Evolutionary conservation across 2,113 vertebrate species (phyloP), one percentile per base, ranked within the genome.

Genomic region (Pangasianodon hypophthalmus): DNA sequence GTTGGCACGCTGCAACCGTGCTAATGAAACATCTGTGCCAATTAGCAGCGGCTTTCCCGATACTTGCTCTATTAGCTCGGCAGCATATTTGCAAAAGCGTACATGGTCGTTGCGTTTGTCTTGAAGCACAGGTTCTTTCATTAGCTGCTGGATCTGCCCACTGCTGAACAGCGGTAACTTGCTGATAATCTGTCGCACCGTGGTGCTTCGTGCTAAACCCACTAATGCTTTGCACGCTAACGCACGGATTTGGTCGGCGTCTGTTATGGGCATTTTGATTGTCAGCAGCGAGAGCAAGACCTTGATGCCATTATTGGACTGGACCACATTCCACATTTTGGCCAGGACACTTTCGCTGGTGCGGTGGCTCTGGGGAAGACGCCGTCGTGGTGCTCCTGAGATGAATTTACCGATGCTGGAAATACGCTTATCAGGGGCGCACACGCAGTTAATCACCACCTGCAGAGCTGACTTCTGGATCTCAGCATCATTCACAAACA

Each of bases 311-410:
- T 99, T 99, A 95, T 99, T 99, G 73, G 98, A 98, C 93, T 99
- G 98, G 8, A 99, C 98, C 91, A 99, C 97, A 0, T 99, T 99
- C 98, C 98, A 99, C 98, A 99, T 99, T 95, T 98, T 99, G 52
- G 96, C 96, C 89, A 99, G 95, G 0, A 98, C 98, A 58, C 97
- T 97, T 94, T 99, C 98, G 0, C 96, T 97, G 93, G 96, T 96
- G 93, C 97, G 97, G 91, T 96, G 97, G 11, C 96, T 95, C 93
- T 99, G 98, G 44, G 98, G 97, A 84, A 97, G 94, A 86, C 97
- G 98, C 7, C 98, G 97, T 0, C 98, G 97, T 41, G 98, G 98
- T 7, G 97, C 98, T 67, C 97, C 98, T 1, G 97, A 97, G 81
- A 99, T 98, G 93, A 99, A 99, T 91, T 99, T 99, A 92, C 98